Evolutionary conservation across 2,113 vertebrate species (phyloP).

Genomic region (Chlorodrepanis virens): DNA sequence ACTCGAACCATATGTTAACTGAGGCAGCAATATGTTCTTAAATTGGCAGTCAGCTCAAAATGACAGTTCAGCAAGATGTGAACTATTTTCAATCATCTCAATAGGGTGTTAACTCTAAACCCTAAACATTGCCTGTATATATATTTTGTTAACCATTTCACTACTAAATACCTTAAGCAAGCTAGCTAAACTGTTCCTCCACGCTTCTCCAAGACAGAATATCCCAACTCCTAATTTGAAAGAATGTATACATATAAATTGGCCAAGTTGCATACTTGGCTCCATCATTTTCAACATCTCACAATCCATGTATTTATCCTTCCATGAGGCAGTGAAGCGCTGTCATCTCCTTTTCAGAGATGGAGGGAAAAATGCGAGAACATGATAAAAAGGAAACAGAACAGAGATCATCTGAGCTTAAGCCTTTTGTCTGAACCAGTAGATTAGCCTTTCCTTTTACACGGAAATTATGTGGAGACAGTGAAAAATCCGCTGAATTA

Average conservation of each 20-base stretch:
- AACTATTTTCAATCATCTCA: conserved; percentile 68
- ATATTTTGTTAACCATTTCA: conserved; percentile 50
- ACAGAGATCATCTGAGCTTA: conserved; percentile 14
- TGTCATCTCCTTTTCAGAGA: conserved; percentile 31
- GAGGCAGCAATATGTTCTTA: conserved; percentile 69
- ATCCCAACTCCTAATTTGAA: background rate
- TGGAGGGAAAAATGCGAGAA: background rate
- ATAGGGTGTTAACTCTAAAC: conserved; percentile 62
- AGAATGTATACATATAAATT: background rate
- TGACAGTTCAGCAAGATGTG: conserved; percentile 64
- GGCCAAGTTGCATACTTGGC: background rate
- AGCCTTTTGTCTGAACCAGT: conserved; percentile 43
- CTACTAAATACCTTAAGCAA: background rate
- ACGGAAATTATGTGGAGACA: conserved; percentile 3
- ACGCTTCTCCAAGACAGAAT: background rate
- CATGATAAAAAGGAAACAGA: conserved; percentile 14
- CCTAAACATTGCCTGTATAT: conserved; percentile 40
- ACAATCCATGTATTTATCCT: conserved; percentile 19
- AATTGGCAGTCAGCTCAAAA: conserved; percentile 65
- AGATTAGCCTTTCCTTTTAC: conserved; percentile 23
- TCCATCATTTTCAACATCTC: background rate
- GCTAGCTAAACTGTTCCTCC: background rate
- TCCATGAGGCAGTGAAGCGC: background rate
- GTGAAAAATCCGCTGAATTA: conserved; percentile 22
- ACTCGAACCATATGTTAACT: conserved; percentile 66